phyloP scores from a whole-genome alignment of 2,888 invertebrate genomes.

The Zootermopsis nevadensis region DNA sequence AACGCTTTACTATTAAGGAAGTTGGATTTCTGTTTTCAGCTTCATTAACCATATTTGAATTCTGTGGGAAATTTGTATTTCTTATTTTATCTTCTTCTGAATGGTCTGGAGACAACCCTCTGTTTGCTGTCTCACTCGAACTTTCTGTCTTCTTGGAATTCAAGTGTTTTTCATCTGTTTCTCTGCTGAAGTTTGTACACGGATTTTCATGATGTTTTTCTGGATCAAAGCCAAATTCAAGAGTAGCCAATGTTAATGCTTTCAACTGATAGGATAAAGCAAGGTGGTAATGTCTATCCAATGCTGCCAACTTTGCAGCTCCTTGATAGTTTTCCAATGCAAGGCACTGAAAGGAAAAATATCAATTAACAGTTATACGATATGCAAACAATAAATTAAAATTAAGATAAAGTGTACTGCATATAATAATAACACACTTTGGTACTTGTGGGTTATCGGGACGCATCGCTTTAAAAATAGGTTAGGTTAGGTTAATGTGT shows the following conservation, averaged over 20 bases:
- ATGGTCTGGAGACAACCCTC: neutral
- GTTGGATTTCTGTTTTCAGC: conserved; percentile 2
- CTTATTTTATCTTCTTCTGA: neutral
- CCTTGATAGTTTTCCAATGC: conserved; percentile 64
- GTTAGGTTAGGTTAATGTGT: too few species aligned
- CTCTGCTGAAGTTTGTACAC: neutral
- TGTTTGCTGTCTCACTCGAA: neutral
- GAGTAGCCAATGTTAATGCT: conserved; percentile 58
- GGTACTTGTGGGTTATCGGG: too few species aligned
- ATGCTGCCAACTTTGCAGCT: conserved; percentile 63
- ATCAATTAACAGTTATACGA: neutral
- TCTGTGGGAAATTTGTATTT: neutral
- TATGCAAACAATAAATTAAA: too few species aligned
- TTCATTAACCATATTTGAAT: neutral
- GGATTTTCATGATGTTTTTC: conserved; percentile 1
- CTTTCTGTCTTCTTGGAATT: neutral
- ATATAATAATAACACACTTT: too few species aligned
- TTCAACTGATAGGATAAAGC: conserved; percentile 63
- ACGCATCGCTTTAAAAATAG: too few species aligned
- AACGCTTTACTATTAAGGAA: neutral
- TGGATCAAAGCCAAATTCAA: conserved; percentile 42
- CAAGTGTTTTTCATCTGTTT: neutral
- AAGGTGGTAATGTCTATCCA: conserved; percentile 62
- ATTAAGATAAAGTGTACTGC: too few species aligned
- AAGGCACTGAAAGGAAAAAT: conserved; percentile 59